A percentile compares a stretch with the other conserved stretches of the same genome.
phyloP scores from a whole-genome alignment of 1,140 invertebrate genomes.

The Sycophila sp. region DNA sequence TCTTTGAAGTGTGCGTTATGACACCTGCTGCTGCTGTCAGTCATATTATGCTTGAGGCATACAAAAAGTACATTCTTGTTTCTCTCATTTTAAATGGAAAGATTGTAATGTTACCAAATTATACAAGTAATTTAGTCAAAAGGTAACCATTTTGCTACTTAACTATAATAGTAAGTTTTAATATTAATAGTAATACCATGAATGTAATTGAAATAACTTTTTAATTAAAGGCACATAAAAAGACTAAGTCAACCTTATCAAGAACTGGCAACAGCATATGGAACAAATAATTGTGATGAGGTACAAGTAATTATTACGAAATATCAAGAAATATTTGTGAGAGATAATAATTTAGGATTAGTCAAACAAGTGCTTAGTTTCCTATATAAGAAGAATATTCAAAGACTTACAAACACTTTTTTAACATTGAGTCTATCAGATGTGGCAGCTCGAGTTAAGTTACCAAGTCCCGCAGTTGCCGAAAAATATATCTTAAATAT shows the following conservation, averaged over 20 bases:
- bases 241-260: slow-evolving; percentile 91
- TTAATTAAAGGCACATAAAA: slow-evolving; percentile 80
- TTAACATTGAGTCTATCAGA: slow-evolving; percentile 93
- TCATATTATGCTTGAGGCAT: slow-evolving; percentile 96
- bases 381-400: slow-evolving; percentile 96
- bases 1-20: slow-evolving; percentile 94
- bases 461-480: slow-evolving; percentile 85
- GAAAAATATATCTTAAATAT: slow-evolving; percentile 96
- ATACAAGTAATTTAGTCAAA: slow-evolving; percentile 87
- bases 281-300: slow-evolving; percentile 79
- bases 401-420: slow-evolving; percentile 96
- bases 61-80: slow-evolving; percentile 95
- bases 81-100: slow-evolving; percentile 92
- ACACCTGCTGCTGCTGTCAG: slow-evolving; percentile 93
- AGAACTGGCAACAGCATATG: slow-evolving; percentile 87
- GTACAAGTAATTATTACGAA: slow-evolving; percentile 78
- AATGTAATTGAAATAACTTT: no score
- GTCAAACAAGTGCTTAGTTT: slow-evolving; percentile 87
- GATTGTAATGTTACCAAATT: slow-evolving; percentile 83
- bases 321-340: slow-evolving; percentile 82
- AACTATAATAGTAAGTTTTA: neutral
- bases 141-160: slow-evolving; percentile 54
- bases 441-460: slow-evolving; percentile 90
- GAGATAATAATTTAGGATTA: slow-evolving; percentile 86
- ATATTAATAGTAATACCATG: no score